Evolutionary conservation across 2,113 vertebrate species (phyloP).

Genomic region (Corythaeola cristata): DNA sequence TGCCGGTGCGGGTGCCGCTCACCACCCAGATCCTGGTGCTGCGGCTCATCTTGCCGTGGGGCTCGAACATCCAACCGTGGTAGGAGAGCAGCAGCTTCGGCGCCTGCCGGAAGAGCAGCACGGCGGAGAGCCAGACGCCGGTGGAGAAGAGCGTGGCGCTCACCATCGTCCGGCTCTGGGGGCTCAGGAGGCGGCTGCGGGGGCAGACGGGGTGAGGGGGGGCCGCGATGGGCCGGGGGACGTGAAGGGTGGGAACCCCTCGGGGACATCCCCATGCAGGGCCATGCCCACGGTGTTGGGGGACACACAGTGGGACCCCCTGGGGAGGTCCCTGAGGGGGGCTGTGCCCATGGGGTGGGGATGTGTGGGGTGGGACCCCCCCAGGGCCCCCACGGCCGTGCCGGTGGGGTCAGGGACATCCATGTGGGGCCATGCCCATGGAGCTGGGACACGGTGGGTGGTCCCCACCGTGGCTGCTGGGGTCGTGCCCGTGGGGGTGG

Average conservation of each 20-base stretch:
- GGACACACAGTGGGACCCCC: background rate
- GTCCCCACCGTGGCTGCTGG: too few species aligned
- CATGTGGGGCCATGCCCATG: background rate
- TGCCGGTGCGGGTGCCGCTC: background rate
- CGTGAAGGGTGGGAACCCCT: background rate
- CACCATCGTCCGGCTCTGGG: slow-evolving; percentile 66
- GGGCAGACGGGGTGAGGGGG: background rate
- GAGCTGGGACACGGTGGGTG: background rate
- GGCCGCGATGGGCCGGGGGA: background rate
- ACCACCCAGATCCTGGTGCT: slow-evolving; percentile 90
- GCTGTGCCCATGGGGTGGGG: background rate
- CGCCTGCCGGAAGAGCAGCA: slow-evolving; percentile 84
- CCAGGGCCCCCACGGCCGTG: background rate
- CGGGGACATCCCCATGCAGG: rapidly evolving
- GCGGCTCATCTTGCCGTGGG: slow-evolving; percentile 83
- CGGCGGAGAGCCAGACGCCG: slow-evolving; percentile 85
- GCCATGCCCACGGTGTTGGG: rapidly evolving
- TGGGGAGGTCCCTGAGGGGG: background rate
- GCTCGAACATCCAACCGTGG: slow-evolving; percentile 95
- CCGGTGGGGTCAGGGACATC: background rate
- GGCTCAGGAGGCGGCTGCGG: background rate
- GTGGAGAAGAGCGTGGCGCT: slow-evolving; percentile 87
- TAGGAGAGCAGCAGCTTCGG: slow-evolving; percentile 90
- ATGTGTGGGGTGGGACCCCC: background rate
- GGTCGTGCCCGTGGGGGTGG: background rate